Conservation (phyloP, 2,888 invertebrate genomes). For the Chydorus sphaericus region DNA sequence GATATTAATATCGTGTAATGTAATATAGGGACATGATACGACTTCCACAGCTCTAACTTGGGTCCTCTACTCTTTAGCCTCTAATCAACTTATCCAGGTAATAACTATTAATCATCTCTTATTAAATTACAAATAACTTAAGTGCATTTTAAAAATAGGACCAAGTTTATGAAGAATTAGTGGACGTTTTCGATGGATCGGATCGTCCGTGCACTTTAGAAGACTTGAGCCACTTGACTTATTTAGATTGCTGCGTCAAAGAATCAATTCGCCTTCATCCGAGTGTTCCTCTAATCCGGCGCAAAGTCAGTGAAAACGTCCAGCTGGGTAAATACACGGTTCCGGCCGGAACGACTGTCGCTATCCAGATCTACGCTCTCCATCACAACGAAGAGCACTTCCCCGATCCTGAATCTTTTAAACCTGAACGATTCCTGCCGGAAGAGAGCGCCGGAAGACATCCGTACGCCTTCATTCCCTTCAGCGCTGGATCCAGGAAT, state of each 20-base stretch:
- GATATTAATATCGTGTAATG: too few relatives aligned
- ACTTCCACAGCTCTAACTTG: conserved; percentile 39
- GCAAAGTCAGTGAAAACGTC: conserved; percentile 53
- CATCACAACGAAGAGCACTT: conserved; percentile 36
- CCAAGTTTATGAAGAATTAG: conserved; percentile 54
- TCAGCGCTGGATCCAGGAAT: conserved; percentile 31
- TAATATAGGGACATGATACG: conserved; percentile 45
- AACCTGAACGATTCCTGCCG: conserved; percentile 36
- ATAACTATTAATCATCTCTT: too few relatives aligned
- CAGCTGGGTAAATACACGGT: conserved; percentile 51
- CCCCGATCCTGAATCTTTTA: conserved; percentile 35
- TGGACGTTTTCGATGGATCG: conserved; percentile 58
- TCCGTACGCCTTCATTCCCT: conserved; percentile 30
- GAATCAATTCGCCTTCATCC: conserved; percentile 65
- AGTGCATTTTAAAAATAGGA: conserved; percentile 27
- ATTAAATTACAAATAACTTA: background rate
- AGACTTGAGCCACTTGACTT: conserved; percentile 74
- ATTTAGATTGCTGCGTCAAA: conserved; percentile 63
- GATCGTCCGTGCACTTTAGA: conserved; percentile 61
- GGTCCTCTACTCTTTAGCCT: conserved; percentile 36
- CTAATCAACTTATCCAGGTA: conserved; percentile 34
- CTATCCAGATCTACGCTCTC: conserved; percentile 33
- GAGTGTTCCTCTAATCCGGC: conserved; percentile 62
- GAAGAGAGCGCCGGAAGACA: conserved; percentile 25
- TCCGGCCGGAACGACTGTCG: conserved; percentile 52